phyloP scores from a whole-genome alignment of 2,113 vertebrate genomes.

The Crotalus tigris region DNA sequence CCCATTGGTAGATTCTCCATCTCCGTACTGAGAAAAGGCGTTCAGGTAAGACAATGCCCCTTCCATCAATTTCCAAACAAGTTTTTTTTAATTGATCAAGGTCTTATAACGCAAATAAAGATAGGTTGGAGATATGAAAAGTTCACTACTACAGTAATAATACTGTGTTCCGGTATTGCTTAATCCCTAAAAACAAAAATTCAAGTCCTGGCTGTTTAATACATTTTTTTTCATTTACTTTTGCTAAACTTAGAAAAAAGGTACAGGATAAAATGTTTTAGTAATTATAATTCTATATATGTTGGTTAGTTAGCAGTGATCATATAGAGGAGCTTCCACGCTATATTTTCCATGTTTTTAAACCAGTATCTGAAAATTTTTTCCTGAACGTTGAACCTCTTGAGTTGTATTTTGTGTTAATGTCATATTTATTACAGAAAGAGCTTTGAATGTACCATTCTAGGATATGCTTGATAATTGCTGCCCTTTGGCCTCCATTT shows the following conservation, averaged over 20 bases:
- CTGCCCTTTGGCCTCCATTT: background rate
- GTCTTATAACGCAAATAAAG: background rate
- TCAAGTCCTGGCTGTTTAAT: background rate
- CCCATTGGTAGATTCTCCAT: too few species aligned
- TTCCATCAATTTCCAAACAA: background rate
- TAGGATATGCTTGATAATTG: background rate
- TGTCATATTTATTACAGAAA: conserved; percentile 13
- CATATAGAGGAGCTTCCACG: background rate
- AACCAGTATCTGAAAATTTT: background rate
- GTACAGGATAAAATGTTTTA: background rate
- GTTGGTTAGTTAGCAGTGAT: background rate
- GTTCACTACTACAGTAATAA: background rate
- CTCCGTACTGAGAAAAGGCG: too few species aligned
- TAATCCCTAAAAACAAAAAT: background rate
- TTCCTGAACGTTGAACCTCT: conserved; percentile 25
- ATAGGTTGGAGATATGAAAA: background rate
- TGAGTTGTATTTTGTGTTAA: background rate
- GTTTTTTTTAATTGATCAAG: background rate
- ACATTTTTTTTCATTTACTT: conserved; percentile 1
- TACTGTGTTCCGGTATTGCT: background rate
- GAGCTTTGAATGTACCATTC: conserved; percentile 22
- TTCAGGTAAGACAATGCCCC: too few species aligned
- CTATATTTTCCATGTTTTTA: background rate
- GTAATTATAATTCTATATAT: conserved; percentile 24
- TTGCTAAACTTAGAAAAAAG: background rate